Percentiles rank a stretch among this genome's conserved stretches.
These are phyloP conservation scores for Megatriorchis doriae DNA, from an alignment of 2,113 vertebrate species.

Conservation along the genomic window DNA sequence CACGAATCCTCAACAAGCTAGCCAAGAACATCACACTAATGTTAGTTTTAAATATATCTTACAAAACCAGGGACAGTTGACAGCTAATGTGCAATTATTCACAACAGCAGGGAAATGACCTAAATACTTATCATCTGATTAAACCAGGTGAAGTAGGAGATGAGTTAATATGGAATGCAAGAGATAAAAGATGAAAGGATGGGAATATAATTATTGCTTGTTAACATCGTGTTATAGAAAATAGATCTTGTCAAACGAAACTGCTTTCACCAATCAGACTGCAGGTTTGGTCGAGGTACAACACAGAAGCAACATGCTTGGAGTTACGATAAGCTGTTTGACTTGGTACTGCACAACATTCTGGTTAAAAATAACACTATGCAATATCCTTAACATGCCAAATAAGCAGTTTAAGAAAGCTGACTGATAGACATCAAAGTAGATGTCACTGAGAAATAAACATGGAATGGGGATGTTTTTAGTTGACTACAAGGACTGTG, in stretches of 20 bases:
- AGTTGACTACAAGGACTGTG: background rate
- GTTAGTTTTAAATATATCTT: background rate
- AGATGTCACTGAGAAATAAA: background rate
- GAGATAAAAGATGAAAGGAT: slow-evolving; percentile 47
- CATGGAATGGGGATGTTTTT: background rate
- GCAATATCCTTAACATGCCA: background rate
- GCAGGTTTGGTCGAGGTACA: background rate
- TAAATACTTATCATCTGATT: background rate
- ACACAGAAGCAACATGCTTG: background rate
- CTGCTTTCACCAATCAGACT: background rate
- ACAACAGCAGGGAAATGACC: background rate
- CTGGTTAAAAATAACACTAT: slow-evolving; percentile 30
- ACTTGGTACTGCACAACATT: background rate
- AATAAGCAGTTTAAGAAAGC: slow-evolving; percentile 10
- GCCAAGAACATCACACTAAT: background rate
- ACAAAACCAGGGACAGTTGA: background rate
- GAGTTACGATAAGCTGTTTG: background rate
- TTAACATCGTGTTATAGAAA: background rate
- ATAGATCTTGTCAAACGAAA: background rate
- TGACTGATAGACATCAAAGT: slow-evolving; percentile 6
- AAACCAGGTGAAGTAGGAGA: background rate
- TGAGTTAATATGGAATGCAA: background rate
- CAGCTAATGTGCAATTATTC: background rate
- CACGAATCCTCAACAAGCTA: background rate
- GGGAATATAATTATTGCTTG: slow-evolving; percentile 22